phyloP scores from a whole-genome alignment of 2,888 invertebrate genomes.

The Pogonocherus hispidulus region DNA sequence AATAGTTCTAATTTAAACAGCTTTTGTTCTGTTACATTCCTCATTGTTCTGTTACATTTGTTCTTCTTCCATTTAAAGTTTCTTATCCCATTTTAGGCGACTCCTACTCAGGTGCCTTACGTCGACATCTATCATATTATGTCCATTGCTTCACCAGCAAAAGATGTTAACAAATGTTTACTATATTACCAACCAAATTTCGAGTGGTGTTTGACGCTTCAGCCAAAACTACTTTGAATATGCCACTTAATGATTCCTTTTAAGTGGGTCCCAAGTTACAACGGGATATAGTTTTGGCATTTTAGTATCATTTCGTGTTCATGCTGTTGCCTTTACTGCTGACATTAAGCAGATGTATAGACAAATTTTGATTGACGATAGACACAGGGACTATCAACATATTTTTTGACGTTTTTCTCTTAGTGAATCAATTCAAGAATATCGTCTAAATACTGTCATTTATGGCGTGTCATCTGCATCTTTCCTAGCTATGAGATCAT shows the following conservation, averaged over 20 bases:
- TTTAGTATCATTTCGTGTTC: neutral
- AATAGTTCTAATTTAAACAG: no score
- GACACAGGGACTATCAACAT: neutral
- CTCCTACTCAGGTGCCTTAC: no score
- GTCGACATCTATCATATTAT: no score
- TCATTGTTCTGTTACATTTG: no score
- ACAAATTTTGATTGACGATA: neutral
- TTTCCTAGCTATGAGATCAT: neutral
- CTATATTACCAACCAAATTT: no score
- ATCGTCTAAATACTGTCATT: conserved; percentile 2
- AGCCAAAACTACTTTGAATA: no score
- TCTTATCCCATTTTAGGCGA: no score
- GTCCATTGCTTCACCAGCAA: no score
- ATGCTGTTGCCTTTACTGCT: neutral
- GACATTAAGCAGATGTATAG: conserved; percentile 5
- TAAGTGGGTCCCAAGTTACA: neutral
- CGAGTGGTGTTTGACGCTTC: no score
- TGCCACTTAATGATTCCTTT: neutral
- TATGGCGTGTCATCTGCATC: conserved; percentile 7
- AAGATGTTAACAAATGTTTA: no score
- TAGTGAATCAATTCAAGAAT: neutral
- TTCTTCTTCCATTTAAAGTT: no score
- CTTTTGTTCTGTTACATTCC: no score
- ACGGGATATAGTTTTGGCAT: neutral
- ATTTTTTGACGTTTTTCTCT: conserved; percentile 7